These are phyloP conservation scores for Latrodectus elegans DNA, from an alignment of 2,888 invertebrate genomes.

Conservation along the genomic window DNA sequence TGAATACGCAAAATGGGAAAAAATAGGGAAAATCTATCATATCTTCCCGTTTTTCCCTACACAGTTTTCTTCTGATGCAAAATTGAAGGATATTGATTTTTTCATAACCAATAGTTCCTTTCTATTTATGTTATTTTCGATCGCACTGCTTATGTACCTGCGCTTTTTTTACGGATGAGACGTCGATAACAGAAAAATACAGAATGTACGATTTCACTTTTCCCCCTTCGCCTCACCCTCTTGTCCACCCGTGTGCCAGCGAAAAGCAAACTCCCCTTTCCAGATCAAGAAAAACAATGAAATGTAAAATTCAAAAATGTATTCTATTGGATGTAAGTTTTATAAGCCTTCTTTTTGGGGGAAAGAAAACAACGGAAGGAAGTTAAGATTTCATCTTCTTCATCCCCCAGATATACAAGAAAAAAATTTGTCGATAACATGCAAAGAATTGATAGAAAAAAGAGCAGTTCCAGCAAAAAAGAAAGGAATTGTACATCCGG, in stretches of 20 bases:
- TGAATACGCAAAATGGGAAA: too few relatives aligned
- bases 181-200: constrained; percentile 46
- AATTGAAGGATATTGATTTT: constrained; percentile 54
- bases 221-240: not conserved
- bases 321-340: constrained; percentile 49
- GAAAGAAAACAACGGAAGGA: constrained; percentile 18
- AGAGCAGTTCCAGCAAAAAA: not conserved
- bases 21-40: constrained; percentile 4
- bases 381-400: constrained; percentile 25
- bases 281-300: constrained; percentile 5
- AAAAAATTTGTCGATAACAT: constrained; percentile 41
- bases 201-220: constrained; percentile 12
- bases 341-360: constrained; percentile 28
- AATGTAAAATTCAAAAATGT: constrained; percentile 50
- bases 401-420: constrained; percentile 7
- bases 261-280: too few relatives aligned
- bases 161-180: constrained; percentile 6
- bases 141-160: constrained; percentile 8
- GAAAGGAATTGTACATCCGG: too few relatives aligned
- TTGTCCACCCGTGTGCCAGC: too few relatives aligned
- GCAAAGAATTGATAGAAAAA: constrained; percentile 31
- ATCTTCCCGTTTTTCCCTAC: not conserved
- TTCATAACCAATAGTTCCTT: constrained; percentile 50
- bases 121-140: not conserved
- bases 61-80: constrained; percentile 18